Evolutionary conservation across 2,888 invertebrate species (phyloP).

Genomic region (Protophormia terraenovae): DNA sequence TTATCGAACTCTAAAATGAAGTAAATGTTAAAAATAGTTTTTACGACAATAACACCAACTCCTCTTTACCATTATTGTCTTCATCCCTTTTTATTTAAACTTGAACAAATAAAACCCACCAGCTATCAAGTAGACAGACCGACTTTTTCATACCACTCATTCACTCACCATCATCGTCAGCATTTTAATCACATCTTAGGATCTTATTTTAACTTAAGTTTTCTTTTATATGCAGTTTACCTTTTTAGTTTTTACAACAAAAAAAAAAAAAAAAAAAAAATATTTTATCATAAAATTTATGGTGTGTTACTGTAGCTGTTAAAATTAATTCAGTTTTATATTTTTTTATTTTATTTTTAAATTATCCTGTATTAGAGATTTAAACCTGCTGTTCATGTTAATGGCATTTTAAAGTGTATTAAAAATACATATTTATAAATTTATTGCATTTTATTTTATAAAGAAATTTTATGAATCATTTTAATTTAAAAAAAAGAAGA

Average conservation of each 20-base stretch:
- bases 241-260: constrained; percentile 7
- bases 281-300: constrained; percentile 42
- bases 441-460: neutral
- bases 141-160: constrained; percentile 3
- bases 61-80: neutral
- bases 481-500: no score
- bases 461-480: constrained; percentile 30
- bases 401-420: neutral
- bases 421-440: no score
- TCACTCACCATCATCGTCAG: neutral
- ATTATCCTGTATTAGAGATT: constrained; percentile 1
- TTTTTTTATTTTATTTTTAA: neutral
- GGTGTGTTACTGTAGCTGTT: constrained; percentile 30
- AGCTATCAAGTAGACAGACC: neutral
- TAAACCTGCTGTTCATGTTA: neutral
- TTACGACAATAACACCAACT: constrained; percentile 4
- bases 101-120: constrained; percentile 6
- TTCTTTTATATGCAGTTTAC: neutral
- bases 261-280: neutral
- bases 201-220: neutral
- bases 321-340: constrained; percentile 48
- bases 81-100: neutral
- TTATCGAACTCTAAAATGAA: constrained; percentile 17
- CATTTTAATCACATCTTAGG: constrained; percentile 38
- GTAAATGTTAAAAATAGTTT: constrained; percentile 53